A percentile compares a stretch with the other conserved stretches of the same genome.
These are phyloP conservation scores for Sycophaga agraensis DNA, from an alignment of 1,140 invertebrate species.

Conservation along the genomic window DNA sequence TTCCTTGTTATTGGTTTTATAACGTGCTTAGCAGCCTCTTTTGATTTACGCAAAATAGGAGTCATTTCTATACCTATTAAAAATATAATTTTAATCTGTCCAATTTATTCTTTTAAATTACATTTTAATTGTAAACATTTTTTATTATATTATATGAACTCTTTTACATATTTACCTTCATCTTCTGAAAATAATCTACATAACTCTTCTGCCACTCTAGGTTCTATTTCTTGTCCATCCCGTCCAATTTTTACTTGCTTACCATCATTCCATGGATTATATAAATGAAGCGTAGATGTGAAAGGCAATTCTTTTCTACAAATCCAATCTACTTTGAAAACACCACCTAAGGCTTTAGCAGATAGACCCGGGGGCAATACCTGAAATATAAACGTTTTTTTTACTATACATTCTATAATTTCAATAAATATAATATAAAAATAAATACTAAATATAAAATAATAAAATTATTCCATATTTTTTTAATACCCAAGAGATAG, in stretches of 20 bases:
- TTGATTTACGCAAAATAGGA: slow-evolving; percentile 84
- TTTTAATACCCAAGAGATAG: slow-evolving; percentile 82
- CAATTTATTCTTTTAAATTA: not conserved
- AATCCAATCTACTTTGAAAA: slow-evolving; percentile 97
- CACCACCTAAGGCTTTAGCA: slow-evolving; percentile 88
- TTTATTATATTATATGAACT: not conserved
- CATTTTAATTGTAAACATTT: not conserved
- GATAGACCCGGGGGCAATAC: slow-evolving; percentile 88
- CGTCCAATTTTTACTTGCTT: slow-evolving; percentile 98
- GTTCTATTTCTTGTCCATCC: slow-evolving; percentile 97
- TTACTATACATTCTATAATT: slow-evolving; percentile 5
- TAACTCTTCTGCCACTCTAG: slow-evolving; percentile 89
- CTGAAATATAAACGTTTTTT: slow-evolving; percentile 31
- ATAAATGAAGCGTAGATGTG: slow-evolving; percentile 86
- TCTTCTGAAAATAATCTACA: slow-evolving; percentile 94
- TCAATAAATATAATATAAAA: not conserved
- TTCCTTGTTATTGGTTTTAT: slow-evolving; percentile 54
- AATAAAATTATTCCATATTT: not conserved
- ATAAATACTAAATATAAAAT: not conserved
- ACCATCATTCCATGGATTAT: slow-evolving; percentile 98
- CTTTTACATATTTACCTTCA: slow-evolving; percentile 62
- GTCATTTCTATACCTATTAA: slow-evolving; percentile 76
- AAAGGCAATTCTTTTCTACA: slow-evolving; percentile 93
- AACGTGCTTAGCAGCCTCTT: slow-evolving; percentile 72
- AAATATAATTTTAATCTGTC: slow-evolving; percentile 1